These are phyloP conservation scores for Drosophila nigricruria DNA, from an alignment of 2,888 invertebrate species.

Conservation along the genomic window DNA sequence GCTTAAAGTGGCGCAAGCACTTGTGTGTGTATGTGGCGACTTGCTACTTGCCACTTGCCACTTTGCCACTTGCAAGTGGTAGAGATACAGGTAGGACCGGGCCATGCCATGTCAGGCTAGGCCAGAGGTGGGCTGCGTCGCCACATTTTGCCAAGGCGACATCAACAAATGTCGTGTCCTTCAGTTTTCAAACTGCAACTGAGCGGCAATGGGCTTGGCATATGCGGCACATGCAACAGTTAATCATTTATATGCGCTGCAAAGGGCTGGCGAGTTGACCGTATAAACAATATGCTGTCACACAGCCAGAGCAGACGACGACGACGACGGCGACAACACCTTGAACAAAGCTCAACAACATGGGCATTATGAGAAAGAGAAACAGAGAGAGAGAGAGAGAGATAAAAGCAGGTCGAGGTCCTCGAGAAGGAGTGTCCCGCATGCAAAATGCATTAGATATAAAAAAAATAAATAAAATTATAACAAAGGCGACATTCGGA, in stretches of 20 bases:
- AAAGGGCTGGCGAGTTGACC: slow-evolving; percentile 6
- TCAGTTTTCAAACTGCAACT: slow-evolving; percentile 47
- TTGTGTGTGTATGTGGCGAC: slow-evolving; percentile 41
- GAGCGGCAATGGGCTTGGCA: slow-evolving; percentile 61
- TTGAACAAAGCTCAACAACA: slow-evolving; percentile 11
- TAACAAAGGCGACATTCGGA: neutral
- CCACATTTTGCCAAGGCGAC: slow-evolving; percentile 41
- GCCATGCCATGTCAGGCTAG: neutral
- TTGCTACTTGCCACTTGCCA: slow-evolving; percentile 39
- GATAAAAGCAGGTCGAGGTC: slow-evolving; percentile 34
- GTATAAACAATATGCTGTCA: slow-evolving; percentile 4
- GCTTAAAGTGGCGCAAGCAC: slow-evolving; percentile 63
- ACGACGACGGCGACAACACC: slow-evolving; percentile 11
- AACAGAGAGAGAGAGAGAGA: neutral
- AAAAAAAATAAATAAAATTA: neutral
- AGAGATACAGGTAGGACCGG: neutral
- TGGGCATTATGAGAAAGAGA: neutral
- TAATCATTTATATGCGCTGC: slow-evolving; percentile 62
- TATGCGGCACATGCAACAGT: slow-evolving; percentile 69
- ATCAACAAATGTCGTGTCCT: slow-evolving; percentile 48
- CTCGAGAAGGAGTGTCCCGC: slow-evolving; percentile 16
- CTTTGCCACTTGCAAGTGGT: slow-evolving; percentile 27
- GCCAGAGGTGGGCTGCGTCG: slow-evolving; percentile 1
- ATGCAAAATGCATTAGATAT: slow-evolving; percentile 11
- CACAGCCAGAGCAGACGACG: slow-evolving; percentile 3